phyloP scores from a whole-genome alignment of 2,888 invertebrate genomes.

The Diogma glabrata region DNA sequence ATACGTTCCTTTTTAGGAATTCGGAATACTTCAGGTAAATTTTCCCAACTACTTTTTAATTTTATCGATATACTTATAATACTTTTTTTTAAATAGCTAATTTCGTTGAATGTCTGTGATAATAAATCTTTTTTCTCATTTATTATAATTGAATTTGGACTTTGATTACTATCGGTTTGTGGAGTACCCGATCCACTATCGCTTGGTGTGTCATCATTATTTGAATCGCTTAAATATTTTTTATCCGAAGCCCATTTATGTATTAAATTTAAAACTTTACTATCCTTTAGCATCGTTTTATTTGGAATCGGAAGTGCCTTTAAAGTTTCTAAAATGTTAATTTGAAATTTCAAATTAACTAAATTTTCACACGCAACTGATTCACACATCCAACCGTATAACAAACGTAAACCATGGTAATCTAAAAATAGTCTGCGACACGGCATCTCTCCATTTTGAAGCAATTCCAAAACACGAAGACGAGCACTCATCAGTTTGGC shows the following conservation, averaged over 20 bases:
- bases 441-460: conserved; percentile 69
- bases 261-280: conserved; percentile 74
- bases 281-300: conserved; percentile 85
- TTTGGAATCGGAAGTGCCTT: conserved; percentile 83
- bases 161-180: conserved; percentile 9
- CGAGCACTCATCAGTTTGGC: conserved; percentile 73
- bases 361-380: neutral
- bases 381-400: conserved; percentile 90
- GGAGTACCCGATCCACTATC: conserved; percentile 22
- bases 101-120: conserved; percentile 2
- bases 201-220: conserved; percentile 20
- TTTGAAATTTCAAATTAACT: conserved; percentile 21
- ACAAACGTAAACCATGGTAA: conserved; percentile 80
- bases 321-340: conserved; percentile 58
- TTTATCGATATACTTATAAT: conserved; percentile 21
- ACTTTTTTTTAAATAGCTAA: neutral
- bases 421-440: conserved; percentile 80
- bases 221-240: conserved; percentile 10
- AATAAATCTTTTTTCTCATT: conserved; percentile 11
- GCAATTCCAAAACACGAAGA: conserved; percentile 59
- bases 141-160: neutral
- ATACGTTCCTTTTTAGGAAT: conserved; percentile 90
- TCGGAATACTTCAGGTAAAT: conserved; percentile 52
- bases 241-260: conserved; percentile 60
- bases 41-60: conserved; percentile 28